Evolutionary conservation across 1,140 invertebrate species (phyloP).

Genomic region (Drosophila dunni): DNA sequence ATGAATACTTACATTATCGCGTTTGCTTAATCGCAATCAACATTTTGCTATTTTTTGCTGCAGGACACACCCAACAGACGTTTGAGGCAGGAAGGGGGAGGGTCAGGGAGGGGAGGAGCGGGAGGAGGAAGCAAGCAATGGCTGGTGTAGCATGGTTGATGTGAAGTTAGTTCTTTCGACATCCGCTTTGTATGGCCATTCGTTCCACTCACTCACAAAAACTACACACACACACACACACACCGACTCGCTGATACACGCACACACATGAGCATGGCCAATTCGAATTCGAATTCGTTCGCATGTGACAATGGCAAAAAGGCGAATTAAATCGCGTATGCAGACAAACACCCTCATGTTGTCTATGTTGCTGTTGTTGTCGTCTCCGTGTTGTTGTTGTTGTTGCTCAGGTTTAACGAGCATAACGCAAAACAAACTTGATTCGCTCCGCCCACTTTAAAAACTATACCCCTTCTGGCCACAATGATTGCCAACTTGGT

Average conservation of each 20-base stretch:
- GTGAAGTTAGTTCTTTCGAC: conserved; percentile 31
- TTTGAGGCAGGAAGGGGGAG: background rate
- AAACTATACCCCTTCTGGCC: background rate
- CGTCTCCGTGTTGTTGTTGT: conserved; percentile 31
- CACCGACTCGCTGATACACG: background rate
- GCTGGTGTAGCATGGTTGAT: conserved; percentile 8
- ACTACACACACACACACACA: background rate
- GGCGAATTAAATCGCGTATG: conserved; percentile 64
- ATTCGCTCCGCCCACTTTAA: conserved; percentile 64
- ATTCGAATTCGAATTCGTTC: conserved; percentile 43
- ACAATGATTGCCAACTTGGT: conserved; percentile 15
- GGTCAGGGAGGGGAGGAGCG: background rate
- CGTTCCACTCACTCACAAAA: conserved; percentile 37
- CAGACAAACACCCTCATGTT: conserved; percentile 68
- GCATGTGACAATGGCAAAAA: conserved; percentile 46
- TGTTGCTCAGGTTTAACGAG: conserved; percentile 35
- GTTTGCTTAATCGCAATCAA: conserved; percentile 81
- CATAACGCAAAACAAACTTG: conserved; percentile 56
- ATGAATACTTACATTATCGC: conserved; percentile 78
- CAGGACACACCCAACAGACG: conserved; percentile 60
- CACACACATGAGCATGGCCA: conserved; percentile 1
- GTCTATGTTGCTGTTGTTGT: conserved; percentile 43
- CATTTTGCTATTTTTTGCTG: conserved; percentile 55
- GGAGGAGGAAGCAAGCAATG: background rate
- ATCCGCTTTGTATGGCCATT: conserved; percentile 46